Base-by-base conservation (phyloP, 2,797 vertebrate species). In the Acipenser oxyrinchus region DNA sequence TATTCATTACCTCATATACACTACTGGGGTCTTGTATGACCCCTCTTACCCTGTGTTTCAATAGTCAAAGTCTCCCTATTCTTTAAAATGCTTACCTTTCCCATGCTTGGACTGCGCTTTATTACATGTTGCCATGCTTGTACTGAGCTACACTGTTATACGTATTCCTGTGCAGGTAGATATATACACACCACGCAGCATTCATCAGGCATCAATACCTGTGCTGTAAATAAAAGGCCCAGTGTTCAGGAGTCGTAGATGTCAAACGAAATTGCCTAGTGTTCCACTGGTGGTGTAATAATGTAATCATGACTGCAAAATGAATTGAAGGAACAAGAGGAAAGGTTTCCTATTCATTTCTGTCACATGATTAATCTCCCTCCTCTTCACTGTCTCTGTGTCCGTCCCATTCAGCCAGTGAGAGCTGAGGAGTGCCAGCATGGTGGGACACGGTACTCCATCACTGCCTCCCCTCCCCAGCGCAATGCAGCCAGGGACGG, bases 221-320 rank as follows among this genome's bases (percentile, higher is more conserved):
- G 4, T 6, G 37, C 49, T 63, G 37, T 48, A 15, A 68, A 63
- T 10, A 55, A 62, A 58, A 52, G 10, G n/a, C 63, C 3, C 23
- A 1, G 23, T 23, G 23, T 23, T 23, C 23, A 23, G 23, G 23
- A 53, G 58, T n/a, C 50, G 11, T 6, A n/a, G 53, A 53, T 48
- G 10, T 50, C 50, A 61, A 23, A 8, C 9, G 50, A 9, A 69
- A 69, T 65, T 49, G 59, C 59, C 48, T 50, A 15, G 49, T 52
- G 57, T 60, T 13, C 50, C 10, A 9, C 50, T 15, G 57, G 18
- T 69, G 60, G 10, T 60, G 51, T 51, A 53, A 65, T n/a, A 69
- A 61, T 69, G 37, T 49, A 67, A 60, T 67, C 66, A 61, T 61
- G 66, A 57, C 49, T 10, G 55, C 51, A 49, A 67, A 60, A 60